These are phyloP conservation scores for Graphium colonna DNA, from an alignment of 2,888 invertebrate genomes.

Conservation along the genomic window DNA sequence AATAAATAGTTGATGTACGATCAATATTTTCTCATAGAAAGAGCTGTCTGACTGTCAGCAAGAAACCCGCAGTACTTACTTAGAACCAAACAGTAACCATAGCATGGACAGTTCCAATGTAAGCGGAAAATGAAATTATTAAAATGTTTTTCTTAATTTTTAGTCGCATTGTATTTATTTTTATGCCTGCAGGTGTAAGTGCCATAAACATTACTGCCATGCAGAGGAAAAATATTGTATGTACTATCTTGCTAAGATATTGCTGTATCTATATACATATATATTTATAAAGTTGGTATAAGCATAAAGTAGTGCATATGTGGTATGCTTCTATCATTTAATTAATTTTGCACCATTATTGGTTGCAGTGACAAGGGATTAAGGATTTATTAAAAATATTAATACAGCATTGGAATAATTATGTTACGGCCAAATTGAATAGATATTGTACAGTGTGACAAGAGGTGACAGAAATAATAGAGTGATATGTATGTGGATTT, in stretches of 20 bases:
- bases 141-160: constrained; percentile 21
- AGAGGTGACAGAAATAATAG: no score
- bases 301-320: no score
- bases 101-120: constrained; percentile 21
- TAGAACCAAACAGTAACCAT: constrained; percentile 20
- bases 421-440: no score
- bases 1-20: constrained; percentile 10
- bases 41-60: constrained; percentile 12
- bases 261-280: constrained; percentile 12
- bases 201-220: constrained; percentile 22
- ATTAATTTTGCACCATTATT: no score
- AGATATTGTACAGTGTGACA: no score
- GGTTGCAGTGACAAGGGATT: no score
- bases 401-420: no score
- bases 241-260: constrained; percentile 14
- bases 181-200: constrained; percentile 23
- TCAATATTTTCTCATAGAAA: constrained; percentile 22
- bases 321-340: no score
- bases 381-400: no score
- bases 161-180: constrained; percentile 20
- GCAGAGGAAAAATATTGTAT: constrained; percentile 22
- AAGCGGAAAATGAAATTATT: constrained; percentile 20
- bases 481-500: no score
- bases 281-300: no score
- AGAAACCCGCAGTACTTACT: constrained; percentile 10